Conservation (phyloP, 2,113 vertebrate genomes). For the Micronycteris hirsuta region DNA sequence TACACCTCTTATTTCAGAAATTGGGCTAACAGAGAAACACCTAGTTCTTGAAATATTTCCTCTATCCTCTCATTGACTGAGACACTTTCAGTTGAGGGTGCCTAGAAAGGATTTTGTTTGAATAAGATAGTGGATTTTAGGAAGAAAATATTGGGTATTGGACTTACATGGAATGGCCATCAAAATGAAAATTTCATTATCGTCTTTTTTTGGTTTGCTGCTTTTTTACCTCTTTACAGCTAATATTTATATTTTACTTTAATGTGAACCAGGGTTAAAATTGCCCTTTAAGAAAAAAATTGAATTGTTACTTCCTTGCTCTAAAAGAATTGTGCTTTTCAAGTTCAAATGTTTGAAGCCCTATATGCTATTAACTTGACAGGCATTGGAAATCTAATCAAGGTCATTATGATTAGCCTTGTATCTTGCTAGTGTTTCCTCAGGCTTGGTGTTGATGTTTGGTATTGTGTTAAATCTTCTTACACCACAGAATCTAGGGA, state of each 20-base stretch:
- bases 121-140: neutral
- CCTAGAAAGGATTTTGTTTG: constrained; percentile 8
- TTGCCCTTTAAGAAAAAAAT: neutral
- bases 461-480: constrained; percentile 39
- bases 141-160: neutral
- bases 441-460: constrained; percentile 16
- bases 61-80: neutral
- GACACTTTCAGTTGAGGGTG: neutral
- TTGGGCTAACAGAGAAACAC: neutral
- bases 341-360: neutral
- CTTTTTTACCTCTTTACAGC: neutral
- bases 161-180: neutral
- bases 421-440: constrained; percentile 22
- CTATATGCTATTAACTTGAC: constrained; percentile 14
- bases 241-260: neutral
- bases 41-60: neutral
- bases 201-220: neutral
- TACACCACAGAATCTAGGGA: neutral
- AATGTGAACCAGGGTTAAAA: neutral
- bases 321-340: constrained; percentile 16
- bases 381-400: constrained; percentile 39
- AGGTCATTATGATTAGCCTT: constrained; percentile 36
- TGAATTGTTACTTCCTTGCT: neutral
- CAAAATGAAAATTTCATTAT: neutral
- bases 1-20: neutral